Evolutionary conservation across 2,888 invertebrate genomes (phyloP).

Genomic region (Holacanthella duospinosa): DNA sequence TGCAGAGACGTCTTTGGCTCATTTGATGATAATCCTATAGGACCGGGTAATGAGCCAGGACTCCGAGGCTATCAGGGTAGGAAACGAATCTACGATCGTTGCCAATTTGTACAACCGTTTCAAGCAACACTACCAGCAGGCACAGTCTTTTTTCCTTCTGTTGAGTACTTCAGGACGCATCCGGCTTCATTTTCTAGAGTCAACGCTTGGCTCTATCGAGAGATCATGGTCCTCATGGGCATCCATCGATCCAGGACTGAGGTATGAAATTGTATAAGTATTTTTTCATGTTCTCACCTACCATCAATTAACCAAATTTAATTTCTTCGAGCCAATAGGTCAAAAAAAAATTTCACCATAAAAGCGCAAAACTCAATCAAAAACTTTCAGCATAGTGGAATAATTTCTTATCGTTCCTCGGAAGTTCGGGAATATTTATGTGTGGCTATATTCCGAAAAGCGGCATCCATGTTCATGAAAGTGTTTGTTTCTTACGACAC

Average conservation of each 20-base stretch:
- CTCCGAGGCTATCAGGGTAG: constrained; percentile 29
- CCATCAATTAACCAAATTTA: constrained; percentile 3
- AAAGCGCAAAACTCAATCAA: neutral
- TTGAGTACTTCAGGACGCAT: constrained; percentile 43
- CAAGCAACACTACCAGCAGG: constrained; percentile 21
- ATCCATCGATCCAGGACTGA: constrained; percentile 36
- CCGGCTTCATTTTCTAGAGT: constrained; percentile 70
- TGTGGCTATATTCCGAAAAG: too few relatives aligned
- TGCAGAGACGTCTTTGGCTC: constrained; percentile 1
- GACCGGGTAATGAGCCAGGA: neutral
- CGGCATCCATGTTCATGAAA: too few relatives aligned
- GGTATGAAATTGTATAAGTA: too few relatives aligned
- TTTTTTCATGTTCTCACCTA: neutral
- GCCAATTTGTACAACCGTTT: constrained; percentile 32
- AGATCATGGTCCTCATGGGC: constrained; percentile 61
- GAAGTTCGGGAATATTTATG: too few relatives aligned
- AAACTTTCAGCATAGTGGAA: too few relatives aligned
- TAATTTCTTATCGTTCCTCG: too few relatives aligned
- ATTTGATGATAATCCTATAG: neutral
- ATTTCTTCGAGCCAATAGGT: neutral
- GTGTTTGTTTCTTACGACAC: too few relatives aligned
- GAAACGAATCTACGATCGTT: constrained; percentile 33
- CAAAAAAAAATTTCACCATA: too few relatives aligned
- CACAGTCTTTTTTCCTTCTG: constrained; percentile 25
- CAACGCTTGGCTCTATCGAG: constrained; percentile 78